Percentiles rank a stretch among this genome's conserved stretches.
These are phyloP conservation scores for Protaetia brevitarsis DNA, from an alignment of 1,140 invertebrate species.

Conservation along the genomic window DNA sequence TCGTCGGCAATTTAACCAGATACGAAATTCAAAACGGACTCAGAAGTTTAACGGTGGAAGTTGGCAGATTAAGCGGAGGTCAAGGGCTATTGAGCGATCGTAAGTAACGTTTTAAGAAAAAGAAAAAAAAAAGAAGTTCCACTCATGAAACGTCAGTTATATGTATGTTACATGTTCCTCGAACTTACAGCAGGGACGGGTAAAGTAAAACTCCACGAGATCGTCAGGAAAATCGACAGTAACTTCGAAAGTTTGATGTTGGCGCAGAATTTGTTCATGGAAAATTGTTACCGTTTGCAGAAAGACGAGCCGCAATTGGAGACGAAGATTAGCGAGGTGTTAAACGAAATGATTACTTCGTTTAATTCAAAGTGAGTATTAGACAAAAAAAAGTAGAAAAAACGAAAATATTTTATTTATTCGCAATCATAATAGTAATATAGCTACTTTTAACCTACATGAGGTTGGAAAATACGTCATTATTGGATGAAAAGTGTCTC, in stretches of 20 bases:
- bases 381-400: too few species aligned
- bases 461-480: too few species aligned
- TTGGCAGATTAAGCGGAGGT: conserved; percentile 39
- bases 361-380: conserved; percentile 56
- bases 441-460: too few species aligned
- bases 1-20: conserved; percentile 53
- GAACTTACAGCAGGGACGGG: conserved; percentile 24
- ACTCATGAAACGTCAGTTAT: too few species aligned
- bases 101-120: too few species aligned
- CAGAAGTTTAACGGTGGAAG: conserved; percentile 47
- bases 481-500: too few species aligned
- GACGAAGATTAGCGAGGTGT: conserved; percentile 54
- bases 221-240: conserved; percentile 44
- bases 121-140: too few species aligned
- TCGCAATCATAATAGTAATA: too few species aligned
- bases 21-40: conserved; percentile 56
- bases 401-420: too few species aligned
- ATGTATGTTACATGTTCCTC: too few species aligned
- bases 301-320: conserved; percentile 56
- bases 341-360: conserved; percentile 58
- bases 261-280: conserved; percentile 57
- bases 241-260: conserved; percentile 55
- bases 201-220: conserved; percentile 25
- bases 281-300: conserved; percentile 59
- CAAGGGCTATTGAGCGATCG: conserved; percentile 6